Evolutionary conservation across 23 tunicate species (phyloP).

Genomic region (Oikopleura vanhoeffeni): DNA sequence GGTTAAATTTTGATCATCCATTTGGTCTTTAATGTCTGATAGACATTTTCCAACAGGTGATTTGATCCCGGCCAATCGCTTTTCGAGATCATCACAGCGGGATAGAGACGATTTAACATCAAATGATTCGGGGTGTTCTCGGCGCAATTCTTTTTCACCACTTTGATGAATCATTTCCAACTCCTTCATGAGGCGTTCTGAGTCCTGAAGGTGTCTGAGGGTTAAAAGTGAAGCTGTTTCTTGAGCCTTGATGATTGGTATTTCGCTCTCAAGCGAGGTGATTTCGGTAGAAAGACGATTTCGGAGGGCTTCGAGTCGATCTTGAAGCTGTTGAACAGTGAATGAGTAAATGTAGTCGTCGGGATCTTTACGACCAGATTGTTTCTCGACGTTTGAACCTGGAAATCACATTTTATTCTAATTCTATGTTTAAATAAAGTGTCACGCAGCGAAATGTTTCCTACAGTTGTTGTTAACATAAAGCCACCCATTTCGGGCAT

Average conservation of each 20-base stretch:
- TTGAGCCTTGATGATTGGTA: neutral
- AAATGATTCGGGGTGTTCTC: neutral
- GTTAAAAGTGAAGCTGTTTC: neutral
- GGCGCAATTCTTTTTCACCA: slow-evolving; percentile 1
- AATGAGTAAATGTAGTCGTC: neutral
- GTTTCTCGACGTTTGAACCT: neutral
- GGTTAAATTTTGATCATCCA: neutral
- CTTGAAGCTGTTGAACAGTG: slow-evolving; percentile 3
- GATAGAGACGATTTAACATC: neutral
- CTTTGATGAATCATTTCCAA: neutral
- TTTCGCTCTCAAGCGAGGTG: neutral
- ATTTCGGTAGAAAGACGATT: neutral
- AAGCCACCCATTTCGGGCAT: no score
- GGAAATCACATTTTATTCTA: no score
- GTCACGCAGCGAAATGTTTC: no score
- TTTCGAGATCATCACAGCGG: slow-evolving; percentile 6
- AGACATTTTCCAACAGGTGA: neutral
- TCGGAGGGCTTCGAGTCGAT: neutral
- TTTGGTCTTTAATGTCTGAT: neutral
- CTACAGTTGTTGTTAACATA: no score
- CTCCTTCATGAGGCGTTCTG: neutral
- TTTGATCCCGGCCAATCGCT: neutral
- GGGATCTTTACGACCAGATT: neutral
- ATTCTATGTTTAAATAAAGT: no score
- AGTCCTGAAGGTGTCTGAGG: neutral